Base-by-base conservation (phyloP, 2,113 vertebrate species). In the Cyphomyrus discorhynchus region DNA sequence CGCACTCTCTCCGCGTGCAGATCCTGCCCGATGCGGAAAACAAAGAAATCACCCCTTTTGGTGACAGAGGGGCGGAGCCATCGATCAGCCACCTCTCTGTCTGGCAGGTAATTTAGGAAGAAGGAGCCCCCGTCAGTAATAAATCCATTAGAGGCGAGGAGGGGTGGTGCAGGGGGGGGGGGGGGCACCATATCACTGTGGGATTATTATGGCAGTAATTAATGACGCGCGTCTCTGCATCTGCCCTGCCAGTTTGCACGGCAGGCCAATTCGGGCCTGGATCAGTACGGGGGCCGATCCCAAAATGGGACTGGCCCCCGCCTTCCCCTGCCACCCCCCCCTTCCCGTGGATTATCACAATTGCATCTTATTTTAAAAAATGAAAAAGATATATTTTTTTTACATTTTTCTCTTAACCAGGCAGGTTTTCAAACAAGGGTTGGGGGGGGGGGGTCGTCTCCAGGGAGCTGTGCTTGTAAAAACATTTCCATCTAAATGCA, bases 401-500 rank as follows among this genome's bases (percentile, higher is more conserved):
- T 93, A 89, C 92, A 93, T 91, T 91, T 45, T 88, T 77, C 70
- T 77, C 70, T 77, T 77, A 77, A 77, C 13, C 86, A 91, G 88
- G 91, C 88, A 89, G 91, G 91, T 92, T 93, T 91, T 80, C 91
- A 95, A 93, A 95, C 93, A 95, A 95, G 93, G 90, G 66, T n/a
- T 27, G 66, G 52, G 15, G 52, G 4, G 56, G 56, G 21, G 56
- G 21, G 58, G 7, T 1, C 0, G 90, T 91, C 92, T 94, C 91
- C 19, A 31, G 90, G 87, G 94, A 91, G 92, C 91, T 93, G 90
- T 90, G 93, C 91, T 90, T 92, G 92, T 94, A 93, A 93, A 95
- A 94, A 94, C 93, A 94, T 94, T 96, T 95, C 93, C 82, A 96
- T 96, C 94, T 96, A 96, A 96, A 96, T 96, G 95, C 94, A 95